phyloP scores from a whole-genome alignment of 1,140 invertebrate species.

The Drosophila tristis region DNA sequence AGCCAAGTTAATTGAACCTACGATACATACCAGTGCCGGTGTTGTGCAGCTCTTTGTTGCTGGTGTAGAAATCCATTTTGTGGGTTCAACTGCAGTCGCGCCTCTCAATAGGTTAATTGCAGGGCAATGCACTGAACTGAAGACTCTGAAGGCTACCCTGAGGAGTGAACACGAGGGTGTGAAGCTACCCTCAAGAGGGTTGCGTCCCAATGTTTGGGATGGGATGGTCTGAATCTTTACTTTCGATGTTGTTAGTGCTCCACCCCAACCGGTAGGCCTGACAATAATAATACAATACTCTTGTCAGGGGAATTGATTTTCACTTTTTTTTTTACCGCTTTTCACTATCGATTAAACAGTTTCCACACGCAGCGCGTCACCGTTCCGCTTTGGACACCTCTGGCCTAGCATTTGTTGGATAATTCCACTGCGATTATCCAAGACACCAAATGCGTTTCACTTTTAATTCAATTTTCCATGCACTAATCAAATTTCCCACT shows the following conservation, averaged over 20 bases:
- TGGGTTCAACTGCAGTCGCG: conserved; percentile 12
- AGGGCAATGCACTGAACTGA: conserved; percentile 62
- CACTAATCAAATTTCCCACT: conserved; percentile 35
- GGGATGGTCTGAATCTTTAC: conserved; percentile 10
- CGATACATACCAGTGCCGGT: conserved; percentile 51
- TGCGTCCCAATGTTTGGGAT: conserved; percentile 17
- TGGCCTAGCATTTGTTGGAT: conserved; percentile 38
- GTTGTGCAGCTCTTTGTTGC: conserved; percentile 54
- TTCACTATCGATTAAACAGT: conserved; percentile 78
- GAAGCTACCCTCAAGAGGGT: conserved; percentile 34
- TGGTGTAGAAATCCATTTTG: conserved; percentile 78
- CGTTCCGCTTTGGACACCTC: conserved; percentile 19
- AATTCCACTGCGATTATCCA: conserved; percentile 44
- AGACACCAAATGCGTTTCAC: conserved; percentile 50
- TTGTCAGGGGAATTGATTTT: conserved; percentile 49
- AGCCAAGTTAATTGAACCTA: conserved; percentile 52
- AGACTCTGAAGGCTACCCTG: conserved; percentile 27
- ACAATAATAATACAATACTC: conserved; percentile 23
- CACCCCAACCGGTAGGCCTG: conserved; percentile 15
- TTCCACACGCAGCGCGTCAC: conserved; percentile 41
- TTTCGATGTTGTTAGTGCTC: no score
- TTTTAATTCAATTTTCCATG: conserved; percentile 55
- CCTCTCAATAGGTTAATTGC: conserved; percentile 60
- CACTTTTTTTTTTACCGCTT: conserved; percentile 46
- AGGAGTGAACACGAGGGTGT: conserved; percentile 28